Conservation (phyloP, 2,797 vertebrate genomes). For the Melanotaenia trifasciata region DNA sequence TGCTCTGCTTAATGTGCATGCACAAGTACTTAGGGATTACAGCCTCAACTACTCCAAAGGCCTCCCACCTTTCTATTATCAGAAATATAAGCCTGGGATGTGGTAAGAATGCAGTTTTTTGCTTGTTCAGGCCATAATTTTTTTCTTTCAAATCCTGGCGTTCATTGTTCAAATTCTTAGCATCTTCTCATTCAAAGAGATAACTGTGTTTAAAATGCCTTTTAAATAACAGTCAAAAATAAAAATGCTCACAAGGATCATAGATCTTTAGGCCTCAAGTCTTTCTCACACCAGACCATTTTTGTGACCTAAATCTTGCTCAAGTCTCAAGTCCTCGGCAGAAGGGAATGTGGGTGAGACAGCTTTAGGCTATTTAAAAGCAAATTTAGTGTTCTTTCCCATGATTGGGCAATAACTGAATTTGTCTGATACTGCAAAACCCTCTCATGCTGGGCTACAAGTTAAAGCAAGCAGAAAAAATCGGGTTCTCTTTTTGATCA, state of each 20-base stretch:
- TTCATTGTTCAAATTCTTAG: too few relatives aligned
- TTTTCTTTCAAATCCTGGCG: neutral
- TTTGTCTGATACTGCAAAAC: neutral
- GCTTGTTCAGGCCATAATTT: neutral
- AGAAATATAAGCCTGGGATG: neutral
- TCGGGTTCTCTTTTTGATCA: constrained; percentile 1
- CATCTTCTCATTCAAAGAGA: too few relatives aligned
- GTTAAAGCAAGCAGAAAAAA: constrained; percentile 33
- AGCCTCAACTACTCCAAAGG: neutral
- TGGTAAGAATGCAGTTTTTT: neutral
- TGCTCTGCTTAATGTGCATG: neutral
- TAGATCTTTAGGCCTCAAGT: neutral
- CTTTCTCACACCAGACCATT: neutral
- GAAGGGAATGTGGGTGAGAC: neutral
- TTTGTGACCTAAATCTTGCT: neutral
- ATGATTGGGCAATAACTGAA: neutral
- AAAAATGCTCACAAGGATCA: neutral
- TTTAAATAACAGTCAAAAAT: neutral
- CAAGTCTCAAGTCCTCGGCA: neutral
- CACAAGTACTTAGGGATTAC: constrained; percentile 1
- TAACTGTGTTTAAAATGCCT: too few relatives aligned
- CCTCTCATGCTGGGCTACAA: neutral
- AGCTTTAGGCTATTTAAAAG: neutral
- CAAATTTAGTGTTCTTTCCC: neutral
- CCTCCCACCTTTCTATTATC: neutral